These are phyloP conservation scores for Fistularia commersonii DNA, from an alignment of 2,797 vertebrate species.

Conservation along the genomic window DNA sequence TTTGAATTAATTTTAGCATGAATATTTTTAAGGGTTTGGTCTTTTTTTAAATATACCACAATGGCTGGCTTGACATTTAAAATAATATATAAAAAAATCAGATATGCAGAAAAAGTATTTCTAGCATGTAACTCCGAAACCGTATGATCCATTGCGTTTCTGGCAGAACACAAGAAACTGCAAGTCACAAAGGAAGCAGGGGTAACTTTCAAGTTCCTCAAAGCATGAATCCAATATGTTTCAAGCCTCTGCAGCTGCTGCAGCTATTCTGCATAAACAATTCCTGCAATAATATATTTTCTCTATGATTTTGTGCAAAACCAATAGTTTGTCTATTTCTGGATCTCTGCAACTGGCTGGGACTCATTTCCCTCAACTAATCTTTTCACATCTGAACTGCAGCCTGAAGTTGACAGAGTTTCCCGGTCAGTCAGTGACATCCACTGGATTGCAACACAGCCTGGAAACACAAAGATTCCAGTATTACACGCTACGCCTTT, in stretches of 20 bases:
- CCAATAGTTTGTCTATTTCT: background rate
- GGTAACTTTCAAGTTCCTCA: conserved; percentile 5
- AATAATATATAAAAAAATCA: too few species aligned
- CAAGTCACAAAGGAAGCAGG: conserved; percentile 10
- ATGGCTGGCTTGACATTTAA: too few species aligned
- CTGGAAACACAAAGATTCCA: conserved; percentile 1
- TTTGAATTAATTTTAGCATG: too few species aligned
- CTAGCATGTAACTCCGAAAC: conserved; percentile 6
- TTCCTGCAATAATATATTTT: too few species aligned
- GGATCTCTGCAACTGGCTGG: background rate
- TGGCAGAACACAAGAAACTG: conserved; percentile 5
- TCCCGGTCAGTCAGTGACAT: background rate
- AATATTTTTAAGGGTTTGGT: too few species aligned
- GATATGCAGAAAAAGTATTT: too few species aligned
- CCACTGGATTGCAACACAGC: background rate
- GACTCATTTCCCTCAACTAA: too few species aligned
- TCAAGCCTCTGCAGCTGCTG: background rate
- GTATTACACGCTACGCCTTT: background rate
- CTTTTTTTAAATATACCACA: too few species aligned
- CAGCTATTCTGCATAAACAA: background rate
- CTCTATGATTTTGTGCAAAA: too few species aligned
- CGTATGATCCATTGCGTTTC: conserved; percentile 5
- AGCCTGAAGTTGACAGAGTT: background rate
- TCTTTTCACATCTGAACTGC: too few species aligned
- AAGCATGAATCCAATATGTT: conserved; percentile 3